Percentiles rank a stretch among this genome's conserved stretches.
Conservation (phyloP, 2,888 invertebrate genomes). For the Lutraria lutraria region DNA sequence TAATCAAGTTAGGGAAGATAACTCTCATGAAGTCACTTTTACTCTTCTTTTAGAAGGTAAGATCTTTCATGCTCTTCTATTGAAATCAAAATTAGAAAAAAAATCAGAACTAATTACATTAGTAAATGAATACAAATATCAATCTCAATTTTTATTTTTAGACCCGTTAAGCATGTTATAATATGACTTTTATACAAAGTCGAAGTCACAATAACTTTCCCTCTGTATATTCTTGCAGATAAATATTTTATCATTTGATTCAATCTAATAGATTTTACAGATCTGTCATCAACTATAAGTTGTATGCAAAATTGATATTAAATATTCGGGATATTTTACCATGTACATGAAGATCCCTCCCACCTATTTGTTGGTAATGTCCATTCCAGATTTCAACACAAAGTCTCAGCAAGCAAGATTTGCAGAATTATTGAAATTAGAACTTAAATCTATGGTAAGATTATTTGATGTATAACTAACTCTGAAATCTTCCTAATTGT, state of each 20-base stretch:
- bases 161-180: too few relatives aligned
- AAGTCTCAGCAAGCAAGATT: slow-evolving; percentile 83
- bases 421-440: slow-evolving; percentile 80
- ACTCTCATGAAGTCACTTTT: slow-evolving; percentile 74
- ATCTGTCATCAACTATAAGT: too few relatives aligned
- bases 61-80: not conserved
- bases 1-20: slow-evolving; percentile 66
- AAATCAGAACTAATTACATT: too few relatives aligned
- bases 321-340: not conserved
- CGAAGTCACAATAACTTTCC: too few relatives aligned
- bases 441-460: slow-evolving; percentile 78
- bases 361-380: not conserved
- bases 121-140: too few relatives aligned
- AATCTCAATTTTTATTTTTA: too few relatives aligned
- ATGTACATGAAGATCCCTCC: not conserved
- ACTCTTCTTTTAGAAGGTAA: slow-evolving; percentile 80
- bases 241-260: too few relatives aligned
- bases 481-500: too few relatives aligned
- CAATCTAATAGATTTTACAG: too few relatives aligned
- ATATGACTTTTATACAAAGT: too few relatives aligned
- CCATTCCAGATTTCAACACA: slow-evolving; percentile 80
- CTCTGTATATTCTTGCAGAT: too few relatives aligned
- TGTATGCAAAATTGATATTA: not conserved
- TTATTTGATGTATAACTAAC: not conserved
- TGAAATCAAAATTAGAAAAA: too few relatives aligned